phyloP scores from a whole-genome alignment of 1,140 invertebrate genomes.

The Drosophila mojavensis region DNA sequence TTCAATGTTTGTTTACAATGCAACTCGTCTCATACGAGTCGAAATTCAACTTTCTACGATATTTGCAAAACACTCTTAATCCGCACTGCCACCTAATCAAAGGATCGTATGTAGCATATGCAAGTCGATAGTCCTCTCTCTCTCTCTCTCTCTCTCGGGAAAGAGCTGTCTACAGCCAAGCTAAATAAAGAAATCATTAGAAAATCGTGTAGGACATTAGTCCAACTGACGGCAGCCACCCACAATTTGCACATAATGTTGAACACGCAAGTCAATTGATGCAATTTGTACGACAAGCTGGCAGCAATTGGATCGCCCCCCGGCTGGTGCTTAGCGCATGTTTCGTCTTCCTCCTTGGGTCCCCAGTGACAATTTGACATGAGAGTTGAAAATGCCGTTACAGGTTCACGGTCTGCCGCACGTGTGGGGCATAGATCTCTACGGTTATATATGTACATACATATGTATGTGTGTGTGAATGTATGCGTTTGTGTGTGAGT shows the following conservation, averaged over 20 bases:
- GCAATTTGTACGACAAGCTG: conserved; percentile 77
- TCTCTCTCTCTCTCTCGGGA: no score
- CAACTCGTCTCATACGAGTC: neutral
- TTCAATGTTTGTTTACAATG: conserved; percentile 4
- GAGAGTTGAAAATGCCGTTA: conserved; percentile 67
- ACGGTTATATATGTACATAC: no score
- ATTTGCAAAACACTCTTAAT: neutral
- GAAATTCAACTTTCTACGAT: neutral
- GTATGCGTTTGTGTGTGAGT: conserved; percentile 4
- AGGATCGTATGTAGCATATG: neutral
- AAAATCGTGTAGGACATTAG: conserved; percentile 79
- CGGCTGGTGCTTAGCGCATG: conserved; percentile 6
- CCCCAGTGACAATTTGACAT: conserved; percentile 79
- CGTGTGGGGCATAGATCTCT: conserved; percentile 44
- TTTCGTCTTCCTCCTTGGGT: conserved; percentile 33
- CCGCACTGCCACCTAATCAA: conserved; percentile 1
- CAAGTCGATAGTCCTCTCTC: no score
- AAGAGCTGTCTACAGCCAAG: neutral
- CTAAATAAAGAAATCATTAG: conserved; percentile 76
- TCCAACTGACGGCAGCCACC: conserved; percentile 67
- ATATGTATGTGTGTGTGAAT: conserved; percentile 12
- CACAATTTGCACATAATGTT: conserved; percentile 78
- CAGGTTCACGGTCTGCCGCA: conserved; percentile 75
- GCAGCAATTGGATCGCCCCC: conserved; percentile 58
- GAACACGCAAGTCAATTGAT: conserved; percentile 83